Evolutionary conservation across 2,888 invertebrate species (phyloP).

Genomic region (Drosophila paramelanica): DNA sequence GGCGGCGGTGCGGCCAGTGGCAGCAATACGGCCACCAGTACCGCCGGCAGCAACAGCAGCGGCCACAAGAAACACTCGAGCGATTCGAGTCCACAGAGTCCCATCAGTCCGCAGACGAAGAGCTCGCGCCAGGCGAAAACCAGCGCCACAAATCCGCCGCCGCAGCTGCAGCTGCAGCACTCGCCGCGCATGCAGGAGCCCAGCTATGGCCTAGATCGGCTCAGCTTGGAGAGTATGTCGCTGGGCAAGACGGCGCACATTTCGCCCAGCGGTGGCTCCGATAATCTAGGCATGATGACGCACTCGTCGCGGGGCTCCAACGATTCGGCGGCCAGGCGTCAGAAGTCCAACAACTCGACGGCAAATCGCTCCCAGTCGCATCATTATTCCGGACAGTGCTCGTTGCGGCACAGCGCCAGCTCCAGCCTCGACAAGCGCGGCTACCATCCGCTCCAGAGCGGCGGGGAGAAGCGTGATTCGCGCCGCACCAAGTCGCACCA

Average conservation of each 20-base stretch:
- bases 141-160: slow-evolving; percentile 63
- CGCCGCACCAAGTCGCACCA: slow-evolving; percentile 66
- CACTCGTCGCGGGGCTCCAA: slow-evolving; percentile 82
- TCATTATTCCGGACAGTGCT: slow-evolving; percentile 61
- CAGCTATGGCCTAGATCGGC: slow-evolving; percentile 71
- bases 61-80: slow-evolving; percentile 85
- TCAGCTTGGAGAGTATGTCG: slow-evolving; percentile 79
- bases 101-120: slow-evolving; percentile 86
- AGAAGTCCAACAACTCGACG: slow-evolving; percentile 69
- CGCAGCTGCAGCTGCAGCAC: slow-evolving; percentile 53
- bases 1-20: slow-evolving; percentile 62
- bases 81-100: slow-evolving; percentile 88
- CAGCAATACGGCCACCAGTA: slow-evolving; percentile 69
- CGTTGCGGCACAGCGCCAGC: slow-evolving; percentile 76
- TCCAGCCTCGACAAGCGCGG: slow-evolving; percentile 80
- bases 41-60: slow-evolving; percentile 77
- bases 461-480: slow-evolving; percentile 73
- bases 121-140: slow-evolving; percentile 72
- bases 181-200: slow-evolving; percentile 78
- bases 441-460: slow-evolving; percentile 51
- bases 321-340: slow-evolving; percentile 70
- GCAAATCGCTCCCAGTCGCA: slow-evolving; percentile 68
- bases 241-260: slow-evolving; percentile 69
- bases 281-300: slow-evolving; percentile 81
- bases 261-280: slow-evolving; percentile 79